Conservation (phyloP, 1,140 invertebrate genomes). For the Temnothorax nylanderi region DNA sequence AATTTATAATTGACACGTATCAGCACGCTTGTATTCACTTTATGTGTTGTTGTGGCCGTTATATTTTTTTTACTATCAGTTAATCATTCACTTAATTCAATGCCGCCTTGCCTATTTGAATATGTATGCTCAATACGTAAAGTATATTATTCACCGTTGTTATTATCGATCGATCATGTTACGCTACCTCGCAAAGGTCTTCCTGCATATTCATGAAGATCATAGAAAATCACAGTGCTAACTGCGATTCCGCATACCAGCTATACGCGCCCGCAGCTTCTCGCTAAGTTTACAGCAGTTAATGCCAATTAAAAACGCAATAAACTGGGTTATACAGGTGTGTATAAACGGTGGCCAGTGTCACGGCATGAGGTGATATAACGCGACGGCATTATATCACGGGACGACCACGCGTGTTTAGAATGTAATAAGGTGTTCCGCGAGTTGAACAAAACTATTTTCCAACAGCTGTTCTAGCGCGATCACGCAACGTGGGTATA, state of each 20-base stretch:
- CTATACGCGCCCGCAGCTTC: not conserved
- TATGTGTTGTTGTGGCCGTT: not conserved
- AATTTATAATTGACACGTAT: not conserved
- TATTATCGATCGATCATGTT: constrained; percentile 41
- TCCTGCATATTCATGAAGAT: constrained; percentile 44
- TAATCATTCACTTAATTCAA: constrained; percentile 16
- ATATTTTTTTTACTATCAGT: not conserved
- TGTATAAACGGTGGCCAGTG: constrained; percentile 11
- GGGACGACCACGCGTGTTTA: constrained; percentile 27
- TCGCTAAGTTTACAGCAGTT: constrained; percentile 16
- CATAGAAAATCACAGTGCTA: constrained; percentile 17
- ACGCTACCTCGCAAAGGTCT: not conserved
- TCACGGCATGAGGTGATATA: constrained; percentile 21
- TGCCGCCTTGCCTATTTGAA: constrained; percentile 9
- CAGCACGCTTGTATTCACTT: not conserved
- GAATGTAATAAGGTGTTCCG: constrained; percentile 58
- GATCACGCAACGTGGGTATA: constrained; percentile 76
- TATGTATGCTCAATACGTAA: constrained; percentile 14
- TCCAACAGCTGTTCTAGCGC: constrained; percentile 68
- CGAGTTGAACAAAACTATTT: constrained; percentile 67
- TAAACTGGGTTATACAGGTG: not conserved
- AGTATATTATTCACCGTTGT: constrained; percentile 34
- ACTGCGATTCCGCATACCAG: constrained; percentile 17
- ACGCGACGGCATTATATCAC: constrained; percentile 34
- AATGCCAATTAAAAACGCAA: constrained; percentile 42